These are phyloP conservation scores for Uropetala carovei DNA, from an alignment of 2,888 invertebrate species.

Conservation along the genomic window DNA sequence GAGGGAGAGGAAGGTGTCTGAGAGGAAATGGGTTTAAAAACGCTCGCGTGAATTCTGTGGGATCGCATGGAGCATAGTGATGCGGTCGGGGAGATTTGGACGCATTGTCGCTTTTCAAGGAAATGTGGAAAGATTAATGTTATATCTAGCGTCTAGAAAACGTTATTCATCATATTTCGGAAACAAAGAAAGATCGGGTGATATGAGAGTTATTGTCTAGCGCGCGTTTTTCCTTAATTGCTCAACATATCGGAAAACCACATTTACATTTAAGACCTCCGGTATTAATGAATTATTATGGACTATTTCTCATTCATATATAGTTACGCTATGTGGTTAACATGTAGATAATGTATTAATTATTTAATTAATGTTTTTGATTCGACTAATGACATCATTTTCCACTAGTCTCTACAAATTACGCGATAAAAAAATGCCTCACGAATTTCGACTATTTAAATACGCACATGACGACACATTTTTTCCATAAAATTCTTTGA, in stretches of 20 bases:
- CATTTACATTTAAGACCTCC: not conserved
- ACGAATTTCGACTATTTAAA: too few relatives aligned
- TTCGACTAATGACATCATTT: too few relatives aligned
- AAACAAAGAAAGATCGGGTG: conserved; percentile 25
- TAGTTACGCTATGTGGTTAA: too few relatives aligned
- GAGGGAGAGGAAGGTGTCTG: not conserved
- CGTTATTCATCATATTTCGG: not conserved
- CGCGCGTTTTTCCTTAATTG: conserved; percentile 1
- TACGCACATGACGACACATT: too few relatives aligned
- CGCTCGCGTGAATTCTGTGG: conserved; percentile 41
- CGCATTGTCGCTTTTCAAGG: conserved; percentile 50
- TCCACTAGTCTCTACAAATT: too few relatives aligned
- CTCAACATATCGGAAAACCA: not conserved
- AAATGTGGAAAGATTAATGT: conserved; percentile 46
- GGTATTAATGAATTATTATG: too few relatives aligned
- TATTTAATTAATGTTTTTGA: too few relatives aligned
- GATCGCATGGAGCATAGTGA: not conserved
- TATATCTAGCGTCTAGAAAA: not conserved
- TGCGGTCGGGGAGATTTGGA: conserved; percentile 51
- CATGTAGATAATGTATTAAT: too few relatives aligned
- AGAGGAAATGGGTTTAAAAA: conserved; percentile 43
- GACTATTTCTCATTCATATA: too few relatives aligned
- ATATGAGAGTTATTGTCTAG: not conserved
- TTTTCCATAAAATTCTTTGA: too few relatives aligned
- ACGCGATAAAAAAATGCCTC: too few relatives aligned